Evolutionary conservation across 1,140 invertebrate genomes (phyloP).

Genomic region (Cydia fagiglandana): DNA sequence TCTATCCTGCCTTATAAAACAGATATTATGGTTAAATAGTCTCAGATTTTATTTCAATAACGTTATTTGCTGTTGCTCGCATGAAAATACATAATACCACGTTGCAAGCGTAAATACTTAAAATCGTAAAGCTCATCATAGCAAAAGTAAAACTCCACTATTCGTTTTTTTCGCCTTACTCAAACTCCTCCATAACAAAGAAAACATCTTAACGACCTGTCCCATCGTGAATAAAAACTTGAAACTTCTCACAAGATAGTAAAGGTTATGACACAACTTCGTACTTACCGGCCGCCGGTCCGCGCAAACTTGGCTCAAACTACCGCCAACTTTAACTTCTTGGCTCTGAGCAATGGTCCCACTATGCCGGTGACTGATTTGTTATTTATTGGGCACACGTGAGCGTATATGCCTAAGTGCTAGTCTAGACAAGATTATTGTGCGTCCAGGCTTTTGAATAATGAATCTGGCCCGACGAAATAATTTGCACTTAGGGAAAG

Average conservation of each 20-base stretch:
- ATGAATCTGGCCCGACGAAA: background rate
- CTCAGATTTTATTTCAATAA: too few relatives aligned
- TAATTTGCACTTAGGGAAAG: background rate
- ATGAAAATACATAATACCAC: background rate
- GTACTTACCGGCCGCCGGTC: slow-evolving; percentile 42
- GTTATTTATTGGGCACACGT: slow-evolving; percentile 67
- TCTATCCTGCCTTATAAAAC: too few relatives aligned
- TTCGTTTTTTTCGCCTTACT: background rate
- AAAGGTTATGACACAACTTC: slow-evolving; percentile 40
- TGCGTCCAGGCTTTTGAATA: background rate
- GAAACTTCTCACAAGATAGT: slow-evolving; percentile 25
- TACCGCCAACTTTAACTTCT: slow-evolving; percentile 67
- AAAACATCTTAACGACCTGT: slow-evolving; percentile 26
- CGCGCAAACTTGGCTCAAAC: slow-evolving; percentile 64
- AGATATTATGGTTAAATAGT: too few relatives aligned
- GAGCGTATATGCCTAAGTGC: slow-evolving; percentile 26
- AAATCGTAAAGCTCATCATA: background rate
- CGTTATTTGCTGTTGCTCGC: background rate
- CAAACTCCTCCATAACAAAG: slow-evolving; percentile 10
- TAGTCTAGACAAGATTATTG: slow-evolving; percentile 23
- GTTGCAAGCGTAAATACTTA: background rate
- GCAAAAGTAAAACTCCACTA: background rate
- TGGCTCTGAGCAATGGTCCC: slow-evolving; percentile 64
- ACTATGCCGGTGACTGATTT: slow-evolving; percentile 73
- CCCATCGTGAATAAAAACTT: slow-evolving; percentile 6